A percentile compares a stretch with the other conserved stretches of the same genome.
These are phyloP conservation scores for Pituophis catenifer DNA, from an alignment of 2,113 vertebrate genomes.

Conservation along the genomic window DNA sequence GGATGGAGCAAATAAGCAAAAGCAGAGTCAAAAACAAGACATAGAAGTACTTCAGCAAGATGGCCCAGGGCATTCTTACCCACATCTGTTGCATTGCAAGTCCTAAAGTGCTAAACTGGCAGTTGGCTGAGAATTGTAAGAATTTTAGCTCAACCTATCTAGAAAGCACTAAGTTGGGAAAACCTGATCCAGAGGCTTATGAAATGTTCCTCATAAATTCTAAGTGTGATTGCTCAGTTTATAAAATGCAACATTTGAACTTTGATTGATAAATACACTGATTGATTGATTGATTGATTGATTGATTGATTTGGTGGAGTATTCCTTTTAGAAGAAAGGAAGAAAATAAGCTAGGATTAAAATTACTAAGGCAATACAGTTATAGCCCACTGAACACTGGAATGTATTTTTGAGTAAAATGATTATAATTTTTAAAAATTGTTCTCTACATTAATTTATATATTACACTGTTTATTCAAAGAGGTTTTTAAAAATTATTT, in stretches of 20 bases:
- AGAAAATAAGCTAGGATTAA: neutral
- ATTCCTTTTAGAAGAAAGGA: neutral
- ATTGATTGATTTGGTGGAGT: neutral
- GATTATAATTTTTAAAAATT: neutral
- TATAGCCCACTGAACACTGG: neutral
- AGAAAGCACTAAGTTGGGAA: neutral
- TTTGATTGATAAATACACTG: neutral
- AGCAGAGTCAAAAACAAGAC: slow-evolving; percentile 18
- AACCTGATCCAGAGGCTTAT: neutral
- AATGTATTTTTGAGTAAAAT: neutral
- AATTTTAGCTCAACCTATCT: neutral
- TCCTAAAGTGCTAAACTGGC: neutral
- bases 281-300: neutral
- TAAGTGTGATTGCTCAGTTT: neutral
- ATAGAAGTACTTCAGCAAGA: slow-evolving; percentile 11
- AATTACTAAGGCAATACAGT: neutral
- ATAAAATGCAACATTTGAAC: neutral
- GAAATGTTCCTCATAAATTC: neutral
- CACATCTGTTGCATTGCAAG: neutral
- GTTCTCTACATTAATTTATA: neutral
- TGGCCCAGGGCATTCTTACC: accelerated
- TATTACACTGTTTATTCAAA: neutral
- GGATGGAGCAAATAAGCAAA: slow-evolving; percentile 24
- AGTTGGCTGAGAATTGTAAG: neutral
- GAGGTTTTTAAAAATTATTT: neutral